Conservation (phyloP, 2,113 vertebrate species). For the Fregetta grallaria region DNA sequence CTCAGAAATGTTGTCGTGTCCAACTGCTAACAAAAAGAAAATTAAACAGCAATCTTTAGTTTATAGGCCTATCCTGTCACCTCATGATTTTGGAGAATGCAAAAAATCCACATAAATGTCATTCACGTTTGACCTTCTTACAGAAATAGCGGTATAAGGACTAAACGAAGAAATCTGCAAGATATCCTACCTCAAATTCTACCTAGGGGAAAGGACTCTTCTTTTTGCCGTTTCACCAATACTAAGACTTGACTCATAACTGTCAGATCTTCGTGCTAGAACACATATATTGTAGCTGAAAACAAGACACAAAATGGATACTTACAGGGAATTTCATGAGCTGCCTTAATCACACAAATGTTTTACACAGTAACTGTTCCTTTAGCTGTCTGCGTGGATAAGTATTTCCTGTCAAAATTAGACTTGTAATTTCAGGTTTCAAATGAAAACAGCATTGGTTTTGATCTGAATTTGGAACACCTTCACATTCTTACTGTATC, state of each 20-base stretch:
- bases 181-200: background rate
- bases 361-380: background rate
- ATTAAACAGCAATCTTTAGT: background rate
- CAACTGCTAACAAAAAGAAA: background rate
- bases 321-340: background rate
- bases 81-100: background rate
- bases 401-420: background rate
- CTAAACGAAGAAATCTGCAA: background rate
- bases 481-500: background rate
- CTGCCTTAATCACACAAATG: background rate
- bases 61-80: background rate
- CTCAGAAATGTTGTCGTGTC: background rate
- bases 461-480: conserved; percentile 4
- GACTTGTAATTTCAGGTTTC: background rate
- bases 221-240: background rate
- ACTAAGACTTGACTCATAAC: background rate
- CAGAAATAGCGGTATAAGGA: background rate
- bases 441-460: background rate
- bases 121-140: background rate
- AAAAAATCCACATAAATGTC: background rate
- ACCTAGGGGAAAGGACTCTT: background rate
- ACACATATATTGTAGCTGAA: background rate
- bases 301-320: background rate
- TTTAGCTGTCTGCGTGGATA: background rate
- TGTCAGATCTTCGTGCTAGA: background rate